These are phyloP conservation scores for Chamaedrilus cognettii DNA, from an alignment of 2,888 invertebrate genomes.

Conservation along the genomic window DNA sequence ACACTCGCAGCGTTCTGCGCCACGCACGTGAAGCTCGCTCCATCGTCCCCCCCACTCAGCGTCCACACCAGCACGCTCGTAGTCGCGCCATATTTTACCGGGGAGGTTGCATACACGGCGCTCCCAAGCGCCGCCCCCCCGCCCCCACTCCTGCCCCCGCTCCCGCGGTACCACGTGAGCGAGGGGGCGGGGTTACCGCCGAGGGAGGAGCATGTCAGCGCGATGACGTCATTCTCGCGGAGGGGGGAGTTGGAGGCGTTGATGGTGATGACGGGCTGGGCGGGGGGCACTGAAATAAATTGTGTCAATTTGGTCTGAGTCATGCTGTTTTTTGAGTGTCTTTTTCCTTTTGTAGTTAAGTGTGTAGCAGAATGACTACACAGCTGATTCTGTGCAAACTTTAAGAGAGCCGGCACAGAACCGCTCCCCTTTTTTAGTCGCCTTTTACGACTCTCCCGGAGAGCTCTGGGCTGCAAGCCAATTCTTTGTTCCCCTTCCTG, in stretches of 20 bases:
- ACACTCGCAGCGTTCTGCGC: background rate
- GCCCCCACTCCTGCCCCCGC: background rate
- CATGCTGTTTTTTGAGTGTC: too few species aligned
- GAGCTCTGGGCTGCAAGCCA: too few species aligned
- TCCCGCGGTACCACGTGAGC: background rate
- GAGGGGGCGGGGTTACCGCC: constrained; percentile 9
- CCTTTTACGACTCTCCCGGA: too few species aligned
- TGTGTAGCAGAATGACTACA: too few species aligned
- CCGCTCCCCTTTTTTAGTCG: too few species aligned
- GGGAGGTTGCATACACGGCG: background rate
- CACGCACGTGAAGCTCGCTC: background rate
- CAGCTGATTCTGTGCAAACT: too few species aligned
- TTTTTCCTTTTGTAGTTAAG: too few species aligned
- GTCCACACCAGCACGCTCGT: background rate
- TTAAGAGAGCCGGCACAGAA: too few species aligned
- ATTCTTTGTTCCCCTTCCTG: too few species aligned
- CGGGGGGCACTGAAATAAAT: background rate
- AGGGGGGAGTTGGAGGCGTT: background rate
- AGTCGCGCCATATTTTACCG: background rate
- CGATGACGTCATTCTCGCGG: constrained; percentile 6
- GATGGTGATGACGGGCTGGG: background rate
- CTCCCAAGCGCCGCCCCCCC: too few species aligned
- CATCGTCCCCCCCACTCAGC: background rate
- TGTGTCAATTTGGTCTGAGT: too few species aligned
- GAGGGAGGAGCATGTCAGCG: background rate